Base-by-base conservation (phyloP, 2,797 vertebrate genomes). In the Odontamblyopus rebecca region DNA sequence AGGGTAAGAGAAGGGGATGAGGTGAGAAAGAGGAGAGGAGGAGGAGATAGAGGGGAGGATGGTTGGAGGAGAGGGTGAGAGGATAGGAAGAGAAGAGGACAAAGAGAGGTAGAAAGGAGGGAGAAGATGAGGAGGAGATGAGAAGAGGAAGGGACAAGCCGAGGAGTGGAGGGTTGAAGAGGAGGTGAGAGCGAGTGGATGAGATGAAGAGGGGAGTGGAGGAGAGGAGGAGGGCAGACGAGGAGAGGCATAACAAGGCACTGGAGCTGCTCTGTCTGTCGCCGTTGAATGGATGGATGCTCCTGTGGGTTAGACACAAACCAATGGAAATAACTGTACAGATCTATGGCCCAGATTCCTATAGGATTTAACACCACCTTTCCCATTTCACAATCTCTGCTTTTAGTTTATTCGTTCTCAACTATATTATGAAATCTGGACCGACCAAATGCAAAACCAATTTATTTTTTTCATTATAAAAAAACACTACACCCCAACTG, bases 201-300 rank as follows among this genome's bases (percentile, higher is more conserved):
- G 44, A 48, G 44, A 15, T 48, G 44, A 44, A 15, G 6, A 50
- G 48, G 15, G 48, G 11, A 16, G 16, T 1, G 44, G 12, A 50
- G 23, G 61, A 75, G 74, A 65, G 61, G 71, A 65, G 63, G 66
- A 67, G 67, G 26, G 51, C 56, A 67, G 66, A 72, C 44, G 57
- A 75, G 61, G 70, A 65, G 69, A 51, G 62, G 23, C 56, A 74
- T 53, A 44, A 73, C 67, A 70, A 27, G 78, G 50, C 38, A 9
- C 16, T 63, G 67, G 69, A 67, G 71, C 48, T 74, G 62, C 30
- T 78, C 18, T 48, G 61, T 79, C 41, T 59, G 73, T 44, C 48
- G 71, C 32, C 75, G 62, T 75, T 70, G 59, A 66, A 35, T 60
- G 57, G 26, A 30, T 50, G 54, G n/a, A 66, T 61, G 7, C 26